Evolutionary conservation across 2,888 invertebrate genomes (phyloP).

Genomic region (Epinotia ramella): DNA sequence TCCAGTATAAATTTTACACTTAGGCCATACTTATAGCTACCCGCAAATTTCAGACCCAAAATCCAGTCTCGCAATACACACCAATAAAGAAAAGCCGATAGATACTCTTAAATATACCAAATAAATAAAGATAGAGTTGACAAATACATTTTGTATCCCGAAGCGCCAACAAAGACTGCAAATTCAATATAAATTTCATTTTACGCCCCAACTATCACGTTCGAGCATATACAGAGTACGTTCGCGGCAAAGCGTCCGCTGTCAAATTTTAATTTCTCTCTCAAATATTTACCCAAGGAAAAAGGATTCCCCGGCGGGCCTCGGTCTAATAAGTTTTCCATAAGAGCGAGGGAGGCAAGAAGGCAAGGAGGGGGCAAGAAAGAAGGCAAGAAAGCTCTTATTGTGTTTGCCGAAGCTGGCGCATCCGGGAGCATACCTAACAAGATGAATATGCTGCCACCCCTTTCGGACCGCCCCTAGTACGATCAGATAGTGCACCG

Average conservation of each 20-base stretch:
- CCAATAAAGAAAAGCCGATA: neutral
- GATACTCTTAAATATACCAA: conserved; percentile 1
- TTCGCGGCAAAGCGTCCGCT: conserved; percentile 79
- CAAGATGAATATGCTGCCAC: conserved; percentile 83
- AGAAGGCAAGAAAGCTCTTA: conserved; percentile 75
- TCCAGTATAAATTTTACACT: too few species aligned
- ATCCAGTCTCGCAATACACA: neutral
- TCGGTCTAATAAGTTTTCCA: conserved; percentile 85
- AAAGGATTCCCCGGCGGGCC: conserved; percentile 84
- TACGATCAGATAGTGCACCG: conserved; percentile 74
- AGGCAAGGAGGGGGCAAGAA: conserved; percentile 52
- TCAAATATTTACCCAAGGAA: conserved; percentile 86
- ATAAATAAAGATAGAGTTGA: conserved; percentile 27
- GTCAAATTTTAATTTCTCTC: conserved; percentile 86
- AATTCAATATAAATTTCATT: conserved; percentile 84
- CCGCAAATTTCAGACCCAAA: too few species aligned
- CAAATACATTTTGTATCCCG: conserved; percentile 52
- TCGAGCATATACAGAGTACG: conserved; percentile 79
- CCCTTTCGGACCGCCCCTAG: conserved; percentile 75
- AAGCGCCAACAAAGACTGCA: conserved; percentile 67
- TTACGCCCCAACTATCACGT: conserved; percentile 83
- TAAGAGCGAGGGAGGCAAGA: conserved; percentile 66
- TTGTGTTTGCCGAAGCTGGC: conserved; percentile 85
- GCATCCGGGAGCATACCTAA: conserved; percentile 85
- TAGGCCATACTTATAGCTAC: too few species aligned